These are phyloP conservation scores for Calcarius ornatus DNA, from an alignment of 2,113 vertebrate genomes.

Conservation along the genomic window DNA sequence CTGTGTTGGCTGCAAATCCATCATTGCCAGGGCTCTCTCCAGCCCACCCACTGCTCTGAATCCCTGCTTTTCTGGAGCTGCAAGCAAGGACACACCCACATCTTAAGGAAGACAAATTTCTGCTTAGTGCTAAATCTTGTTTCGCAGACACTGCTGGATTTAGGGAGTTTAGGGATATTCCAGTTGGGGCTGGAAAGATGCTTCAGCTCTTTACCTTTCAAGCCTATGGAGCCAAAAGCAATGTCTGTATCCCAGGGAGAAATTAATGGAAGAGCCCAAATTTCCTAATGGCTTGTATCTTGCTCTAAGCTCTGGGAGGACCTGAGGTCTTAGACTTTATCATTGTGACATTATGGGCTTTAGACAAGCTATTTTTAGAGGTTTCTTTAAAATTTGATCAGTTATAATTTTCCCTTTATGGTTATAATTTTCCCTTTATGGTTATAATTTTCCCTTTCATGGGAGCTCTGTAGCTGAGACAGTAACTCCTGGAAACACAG, in stretches of 20 bases:
- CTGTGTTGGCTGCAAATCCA: neutral
- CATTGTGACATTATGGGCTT: conserved; percentile 51
- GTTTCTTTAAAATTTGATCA: conserved; percentile 63
- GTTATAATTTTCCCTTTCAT: neutral
- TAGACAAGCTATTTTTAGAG: conserved; percentile 55
- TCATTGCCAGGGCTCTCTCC: neutral
- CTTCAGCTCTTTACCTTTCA: neutral
- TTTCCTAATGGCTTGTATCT: neutral
- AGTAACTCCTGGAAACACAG: neutral
- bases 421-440: conserved; percentile 39
- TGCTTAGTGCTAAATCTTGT: neutral
- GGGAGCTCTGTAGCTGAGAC: neutral
- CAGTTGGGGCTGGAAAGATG: neutral
- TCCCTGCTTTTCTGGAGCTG: neutral
- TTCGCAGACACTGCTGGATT: neutral
- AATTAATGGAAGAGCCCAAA: conserved; percentile 7
- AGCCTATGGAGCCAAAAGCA: neutral
- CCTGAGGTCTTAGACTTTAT: conserved; percentile 25
- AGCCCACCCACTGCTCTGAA: neutral
- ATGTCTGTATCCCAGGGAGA: neutral
- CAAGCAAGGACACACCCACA: neutral
- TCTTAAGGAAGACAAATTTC: neutral
- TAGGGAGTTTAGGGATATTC: neutral
- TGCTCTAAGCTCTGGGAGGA: conserved; percentile 7
- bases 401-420: conserved; percentile 39